Conservation (phyloP, 2,797 vertebrate genomes). For the Gallirallus australis region DNA sequence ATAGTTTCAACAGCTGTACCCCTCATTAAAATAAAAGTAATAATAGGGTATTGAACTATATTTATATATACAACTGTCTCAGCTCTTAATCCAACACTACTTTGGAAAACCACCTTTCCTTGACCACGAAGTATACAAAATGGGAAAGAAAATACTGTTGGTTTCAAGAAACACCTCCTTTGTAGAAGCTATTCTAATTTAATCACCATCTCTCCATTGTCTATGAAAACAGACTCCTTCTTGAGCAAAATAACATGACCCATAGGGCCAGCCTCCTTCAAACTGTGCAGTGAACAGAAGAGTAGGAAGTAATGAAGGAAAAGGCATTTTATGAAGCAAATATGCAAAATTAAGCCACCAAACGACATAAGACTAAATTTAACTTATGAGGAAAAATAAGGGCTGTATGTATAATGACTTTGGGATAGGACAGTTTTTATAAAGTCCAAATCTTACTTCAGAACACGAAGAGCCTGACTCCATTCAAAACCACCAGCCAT, state of each 20-base stretch:
- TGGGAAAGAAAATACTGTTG: not conserved
- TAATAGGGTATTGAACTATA: not conserved
- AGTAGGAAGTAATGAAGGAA: slow-evolving; percentile 6
- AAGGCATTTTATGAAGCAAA: slow-evolving; percentile 4
- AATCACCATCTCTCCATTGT: not conserved
- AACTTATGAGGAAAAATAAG: not conserved
- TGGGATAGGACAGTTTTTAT: not conserved
- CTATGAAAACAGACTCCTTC: not conserved
- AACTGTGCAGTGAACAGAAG: not conserved
- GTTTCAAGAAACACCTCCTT: not conserved
- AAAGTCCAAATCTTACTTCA: not conserved
- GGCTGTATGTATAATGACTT: not conserved
- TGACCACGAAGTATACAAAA: not conserved
- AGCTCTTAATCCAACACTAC: not conserved
- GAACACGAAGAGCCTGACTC: not conserved
- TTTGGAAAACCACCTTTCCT: not conserved
- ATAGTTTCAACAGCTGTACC: not conserved
- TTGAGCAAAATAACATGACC: not conserved
- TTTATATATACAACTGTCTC: not conserved
- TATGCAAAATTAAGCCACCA: not conserved
- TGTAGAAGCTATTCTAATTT: not conserved
- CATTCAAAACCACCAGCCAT: not conserved
- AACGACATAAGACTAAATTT: slow-evolving; percentile 8
- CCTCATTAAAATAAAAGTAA: not conserved
- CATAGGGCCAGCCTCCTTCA: not conserved